A percentile compares a stretch with the other conserved stretches of the same genome.
These are phyloP conservation scores for Eira barbara DNA, from an alignment of 2,113 vertebrate genomes.

Conservation along the genomic window DNA sequence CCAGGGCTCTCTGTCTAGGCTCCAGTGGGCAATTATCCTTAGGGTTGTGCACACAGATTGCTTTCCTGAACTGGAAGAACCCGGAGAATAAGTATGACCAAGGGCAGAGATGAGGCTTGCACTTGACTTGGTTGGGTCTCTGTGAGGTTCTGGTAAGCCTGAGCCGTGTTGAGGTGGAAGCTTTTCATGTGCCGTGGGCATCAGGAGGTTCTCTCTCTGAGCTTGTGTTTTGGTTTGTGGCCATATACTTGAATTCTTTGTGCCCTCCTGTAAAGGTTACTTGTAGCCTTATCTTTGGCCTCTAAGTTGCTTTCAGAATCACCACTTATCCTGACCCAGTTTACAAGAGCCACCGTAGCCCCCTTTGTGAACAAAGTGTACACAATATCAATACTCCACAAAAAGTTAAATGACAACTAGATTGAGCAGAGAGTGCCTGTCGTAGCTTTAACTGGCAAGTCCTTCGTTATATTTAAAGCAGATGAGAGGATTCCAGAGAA, in stretches of 20 bases:
- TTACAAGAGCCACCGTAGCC: not conserved
- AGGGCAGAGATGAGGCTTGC: not conserved
- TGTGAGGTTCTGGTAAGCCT: not conserved
- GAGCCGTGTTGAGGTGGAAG: not conserved
- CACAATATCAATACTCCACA: not conserved
- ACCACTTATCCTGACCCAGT: not conserved
- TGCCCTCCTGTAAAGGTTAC: not conserved
- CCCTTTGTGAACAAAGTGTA: not conserved
- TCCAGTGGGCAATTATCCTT: not conserved
- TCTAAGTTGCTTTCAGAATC: not conserved
- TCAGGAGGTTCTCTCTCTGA: not conserved
- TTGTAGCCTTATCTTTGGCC: not conserved
- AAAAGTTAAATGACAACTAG: not conserved
- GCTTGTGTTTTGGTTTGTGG: not conserved
- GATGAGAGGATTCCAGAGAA: not conserved
- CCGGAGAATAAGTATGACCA: not conserved
- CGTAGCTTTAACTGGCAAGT: not conserved
- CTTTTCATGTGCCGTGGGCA: fast-evolving
- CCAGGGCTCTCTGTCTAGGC: not conserved
- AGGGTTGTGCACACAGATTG: not conserved
- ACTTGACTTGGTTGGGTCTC: not conserved
- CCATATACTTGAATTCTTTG: not conserved
- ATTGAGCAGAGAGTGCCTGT: not conserved
- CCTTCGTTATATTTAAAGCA: conserved; percentile 23
- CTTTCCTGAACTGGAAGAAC: not conserved